phyloP scores from a whole-genome alignment of 92 coral and sea anemone species.

The Isaurus tuberculatus region DNA sequence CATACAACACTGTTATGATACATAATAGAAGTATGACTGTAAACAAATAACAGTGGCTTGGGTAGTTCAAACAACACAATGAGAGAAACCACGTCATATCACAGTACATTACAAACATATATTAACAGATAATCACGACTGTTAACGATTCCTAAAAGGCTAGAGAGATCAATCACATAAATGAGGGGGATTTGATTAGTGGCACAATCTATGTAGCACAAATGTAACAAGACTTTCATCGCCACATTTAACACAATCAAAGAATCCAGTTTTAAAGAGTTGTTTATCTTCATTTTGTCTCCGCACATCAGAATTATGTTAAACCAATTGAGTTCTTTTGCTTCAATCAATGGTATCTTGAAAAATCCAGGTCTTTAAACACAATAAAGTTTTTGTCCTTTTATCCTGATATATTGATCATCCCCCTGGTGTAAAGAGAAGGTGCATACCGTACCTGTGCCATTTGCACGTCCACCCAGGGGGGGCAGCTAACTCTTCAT shows the following conservation, averaged over 20 bases:
- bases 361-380: conserved; percentile 36
- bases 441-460: conserved; percentile 99
- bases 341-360: conserved; percentile 37
- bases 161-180: neutral
- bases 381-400: conserved; percentile 41
- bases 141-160: neutral
- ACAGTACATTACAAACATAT: neutral
- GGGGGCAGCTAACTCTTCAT: conserved; percentile 98
- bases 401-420: conserved; percentile 32
- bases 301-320: conserved; percentile 2
- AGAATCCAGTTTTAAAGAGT: conserved; percentile 29
- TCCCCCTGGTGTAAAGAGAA: conserved; percentile 82
- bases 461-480: conserved; percentile 99
- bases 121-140: neutral
- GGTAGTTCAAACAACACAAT: too few relatives aligned
- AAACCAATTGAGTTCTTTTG: conserved; percentile 26
- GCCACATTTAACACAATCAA: conserved; percentile 10
- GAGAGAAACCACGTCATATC: neutral
- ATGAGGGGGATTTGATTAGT: neutral
- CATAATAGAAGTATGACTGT: too few relatives aligned
- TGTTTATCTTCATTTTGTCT: neutral
- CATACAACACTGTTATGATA: too few relatives aligned
- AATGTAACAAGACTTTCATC: conserved; percentile 20
- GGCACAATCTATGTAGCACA: neutral
- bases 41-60: too few relatives aligned